These are phyloP conservation scores for Lithophane semibrunnea DNA, from an alignment of 2,888 invertebrate genomes.

Conservation along the genomic window DNA sequence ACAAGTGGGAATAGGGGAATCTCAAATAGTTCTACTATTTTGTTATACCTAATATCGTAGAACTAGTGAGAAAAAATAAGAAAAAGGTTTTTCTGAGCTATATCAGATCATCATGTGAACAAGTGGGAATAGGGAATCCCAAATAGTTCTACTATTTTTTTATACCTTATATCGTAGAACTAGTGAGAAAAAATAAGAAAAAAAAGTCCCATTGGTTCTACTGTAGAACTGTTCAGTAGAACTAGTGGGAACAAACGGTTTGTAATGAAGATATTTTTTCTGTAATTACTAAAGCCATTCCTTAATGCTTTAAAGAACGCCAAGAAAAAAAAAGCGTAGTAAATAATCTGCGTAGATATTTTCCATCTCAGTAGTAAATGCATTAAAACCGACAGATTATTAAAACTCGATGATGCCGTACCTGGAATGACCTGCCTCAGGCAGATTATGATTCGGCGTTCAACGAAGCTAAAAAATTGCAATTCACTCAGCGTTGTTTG, in stretches of 20 bases:
- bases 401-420: neutral
- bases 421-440: constrained; percentile 25
- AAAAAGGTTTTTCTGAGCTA: neutral
- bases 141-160: too few relatives aligned
- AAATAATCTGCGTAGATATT: too few relatives aligned
- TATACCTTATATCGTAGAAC: too few relatives aligned
- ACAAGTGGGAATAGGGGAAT: too few relatives aligned
- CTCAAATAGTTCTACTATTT: too few relatives aligned
- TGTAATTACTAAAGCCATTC: neutral
- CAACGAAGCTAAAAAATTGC: constrained; percentile 49
- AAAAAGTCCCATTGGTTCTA: too few relatives aligned
- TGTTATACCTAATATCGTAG: too few relatives aligned
- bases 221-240: too few relatives aligned
- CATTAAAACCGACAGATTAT: neutral
- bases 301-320: too few relatives aligned
- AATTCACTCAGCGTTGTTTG: constrained; percentile 46
- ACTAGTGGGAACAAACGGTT: neutral
- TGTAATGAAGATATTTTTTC: neutral
- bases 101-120: neutral
- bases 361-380: neutral
- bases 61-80: too few relatives aligned
- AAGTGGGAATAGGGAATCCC: too few relatives aligned
- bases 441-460: constrained; percentile 17
- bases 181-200: too few relatives aligned
- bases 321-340: neutral